Conservation (phyloP, 2,797 vertebrate species). For the Glossophaga mutica region DNA sequence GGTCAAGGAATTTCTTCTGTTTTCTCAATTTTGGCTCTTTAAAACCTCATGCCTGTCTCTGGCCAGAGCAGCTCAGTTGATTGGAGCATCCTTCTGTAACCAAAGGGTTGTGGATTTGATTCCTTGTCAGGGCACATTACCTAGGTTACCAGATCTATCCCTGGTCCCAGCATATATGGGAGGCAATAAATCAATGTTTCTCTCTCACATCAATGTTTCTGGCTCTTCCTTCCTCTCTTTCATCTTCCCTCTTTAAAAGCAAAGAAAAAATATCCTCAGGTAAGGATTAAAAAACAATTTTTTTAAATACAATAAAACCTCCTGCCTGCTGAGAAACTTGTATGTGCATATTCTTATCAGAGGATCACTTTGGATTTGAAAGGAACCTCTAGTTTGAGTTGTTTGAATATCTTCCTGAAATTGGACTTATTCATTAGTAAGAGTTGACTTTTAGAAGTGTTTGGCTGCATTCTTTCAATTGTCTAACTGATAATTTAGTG, state of each 20-base stretch:
- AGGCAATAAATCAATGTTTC: background rate
- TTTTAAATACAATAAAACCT: background rate
- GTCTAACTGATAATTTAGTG: conserved; percentile 6
- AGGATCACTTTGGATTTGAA: conserved; percentile 28
- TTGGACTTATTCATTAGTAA: background rate
- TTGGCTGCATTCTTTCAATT: background rate
- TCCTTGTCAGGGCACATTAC: too few relatives aligned
- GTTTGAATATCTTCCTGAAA: conserved; percentile 10
- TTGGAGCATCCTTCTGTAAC: background rate
- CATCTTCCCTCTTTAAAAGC: background rate
- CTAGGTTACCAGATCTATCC: background rate
- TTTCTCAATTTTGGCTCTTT: background rate
- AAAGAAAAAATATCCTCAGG: background rate
- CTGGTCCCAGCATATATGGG: background rate
- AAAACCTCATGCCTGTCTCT: background rate
- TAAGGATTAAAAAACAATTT: background rate
- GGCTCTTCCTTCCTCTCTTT: background rate
- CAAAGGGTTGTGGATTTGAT: background rate
- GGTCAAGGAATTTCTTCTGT: background rate
- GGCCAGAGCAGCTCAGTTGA: background rate
- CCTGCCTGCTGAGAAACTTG: background rate
- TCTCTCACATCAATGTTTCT: background rate
- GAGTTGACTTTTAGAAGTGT: background rate
- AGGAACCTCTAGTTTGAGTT: background rate
- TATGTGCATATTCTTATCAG: background rate